phyloP scores from a whole-genome alignment of 2,797 vertebrate species.

The Macropodus opercularis region DNA sequence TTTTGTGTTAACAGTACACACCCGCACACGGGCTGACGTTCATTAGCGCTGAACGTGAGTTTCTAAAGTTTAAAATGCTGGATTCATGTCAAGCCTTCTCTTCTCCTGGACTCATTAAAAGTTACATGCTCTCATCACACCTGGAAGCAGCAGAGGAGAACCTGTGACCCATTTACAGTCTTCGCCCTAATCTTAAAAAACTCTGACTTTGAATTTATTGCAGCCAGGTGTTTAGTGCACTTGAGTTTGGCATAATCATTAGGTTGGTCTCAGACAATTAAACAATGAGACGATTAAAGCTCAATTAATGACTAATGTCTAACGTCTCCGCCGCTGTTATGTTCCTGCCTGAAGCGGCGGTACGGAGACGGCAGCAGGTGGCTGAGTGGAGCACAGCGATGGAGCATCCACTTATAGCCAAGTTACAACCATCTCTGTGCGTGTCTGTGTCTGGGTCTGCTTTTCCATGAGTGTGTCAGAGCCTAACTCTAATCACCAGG shows the following conservation, averaged over 20 bases:
- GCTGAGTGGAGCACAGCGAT: slow-evolving; percentile 55
- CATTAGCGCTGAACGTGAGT: slow-evolving; percentile 21
- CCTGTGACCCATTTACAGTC: slow-evolving; percentile 46
- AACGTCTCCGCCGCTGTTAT: slow-evolving; percentile 59
- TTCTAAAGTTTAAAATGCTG: slow-evolving; percentile 39
- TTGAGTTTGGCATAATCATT: slow-evolving; percentile 69
- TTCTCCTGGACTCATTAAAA: slow-evolving; percentile 54
- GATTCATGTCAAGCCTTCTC: slow-evolving; percentile 19
- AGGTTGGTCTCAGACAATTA: slow-evolving; percentile 72
- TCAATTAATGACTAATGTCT: slow-evolving; percentile 74
- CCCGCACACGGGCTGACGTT: background rate
- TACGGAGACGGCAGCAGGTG: slow-evolving; percentile 67
- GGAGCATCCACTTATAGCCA: slow-evolving; percentile 63
- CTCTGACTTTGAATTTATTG: slow-evolving; percentile 45
- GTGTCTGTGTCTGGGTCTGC: slow-evolving; percentile 19
- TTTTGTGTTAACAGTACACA: background rate
- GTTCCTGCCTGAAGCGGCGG: slow-evolving; percentile 51
- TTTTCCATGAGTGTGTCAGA: slow-evolving; percentile 43
- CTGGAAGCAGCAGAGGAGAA: slow-evolving; percentile 42
- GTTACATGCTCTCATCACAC: slow-evolving; percentile 36
- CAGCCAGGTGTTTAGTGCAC: slow-evolving; percentile 72
- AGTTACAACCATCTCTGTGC: slow-evolving; percentile 52
- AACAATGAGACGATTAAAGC: slow-evolving; percentile 68
- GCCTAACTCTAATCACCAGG: slow-evolving; percentile 61
- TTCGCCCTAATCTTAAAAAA: slow-evolving; percentile 44